Conservation (phyloP, 2,888 invertebrate genomes). For the Drosophila melanosoma region DNA sequence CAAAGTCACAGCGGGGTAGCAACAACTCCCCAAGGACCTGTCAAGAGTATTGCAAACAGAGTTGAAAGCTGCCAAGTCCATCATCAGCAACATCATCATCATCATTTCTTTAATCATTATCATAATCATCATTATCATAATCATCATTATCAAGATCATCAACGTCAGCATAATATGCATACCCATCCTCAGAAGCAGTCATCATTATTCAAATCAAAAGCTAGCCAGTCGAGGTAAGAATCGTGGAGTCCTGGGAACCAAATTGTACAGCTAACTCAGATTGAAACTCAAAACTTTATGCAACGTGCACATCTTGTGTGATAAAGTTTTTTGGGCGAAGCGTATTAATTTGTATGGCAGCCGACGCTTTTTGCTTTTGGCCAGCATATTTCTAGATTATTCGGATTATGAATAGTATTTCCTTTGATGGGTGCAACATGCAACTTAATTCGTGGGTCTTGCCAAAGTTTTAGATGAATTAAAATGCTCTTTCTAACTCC, state of each 20-base stretch:
- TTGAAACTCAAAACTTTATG: slow-evolving; percentile 55
- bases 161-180: slow-evolving; percentile 19
- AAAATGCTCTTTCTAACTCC: slow-evolving; percentile 16
- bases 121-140: slow-evolving; percentile 7
- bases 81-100: slow-evolving; percentile 34
- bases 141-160: slow-evolving; percentile 19
- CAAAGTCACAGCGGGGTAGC: slow-evolving; percentile 56
- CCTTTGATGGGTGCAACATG: slow-evolving; percentile 17
- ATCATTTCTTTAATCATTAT: slow-evolving; percentile 11
- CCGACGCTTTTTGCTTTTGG: slow-evolving; percentile 43
- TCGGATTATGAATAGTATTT: slow-evolving; percentile 65
- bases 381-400: slow-evolving; percentile 32
- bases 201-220: slow-evolving; percentile 37
- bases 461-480: slow-evolving; percentile 21
- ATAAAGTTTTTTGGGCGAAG: slow-evolving; percentile 57
- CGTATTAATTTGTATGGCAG: slow-evolving; percentile 71
- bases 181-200: slow-evolving; percentile 6
- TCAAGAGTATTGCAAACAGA: slow-evolving; percentile 72
- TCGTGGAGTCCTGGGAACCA: slow-evolving; percentile 2
- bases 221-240: slow-evolving; percentile 30
- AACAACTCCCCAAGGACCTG: slow-evolving; percentile 68
- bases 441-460: slow-evolving; percentile 12
- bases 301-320: slow-evolving; percentile 48
- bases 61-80: slow-evolving; percentile 50
- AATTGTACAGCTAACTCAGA: slow-evolving; percentile 22